A percentile compares a stretch with the other conserved stretches of the same genome.
These are phyloP conservation scores for Ennomos fuscantarius DNA, from an alignment of 2,888 invertebrate species.

Conservation along the genomic window DNA sequence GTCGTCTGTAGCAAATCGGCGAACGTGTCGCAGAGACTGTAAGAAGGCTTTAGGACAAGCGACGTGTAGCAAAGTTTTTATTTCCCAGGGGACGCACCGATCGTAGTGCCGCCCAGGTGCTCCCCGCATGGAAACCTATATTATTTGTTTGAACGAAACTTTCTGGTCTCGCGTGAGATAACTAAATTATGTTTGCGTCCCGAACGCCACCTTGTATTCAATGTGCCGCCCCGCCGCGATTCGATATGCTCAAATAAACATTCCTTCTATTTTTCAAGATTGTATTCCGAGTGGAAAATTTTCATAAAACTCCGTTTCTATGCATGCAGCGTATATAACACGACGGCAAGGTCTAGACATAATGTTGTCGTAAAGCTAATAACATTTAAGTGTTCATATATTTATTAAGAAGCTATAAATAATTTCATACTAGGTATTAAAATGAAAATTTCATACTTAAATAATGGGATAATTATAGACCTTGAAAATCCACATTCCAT, in stretches of 20 bases:
- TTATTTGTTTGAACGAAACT: conserved; percentile 84
- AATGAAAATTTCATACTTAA: conserved; percentile 42
- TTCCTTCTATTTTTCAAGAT: conserved; percentile 37
- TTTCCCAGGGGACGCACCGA: conserved; percentile 83
- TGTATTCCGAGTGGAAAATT: conserved; percentile 33
- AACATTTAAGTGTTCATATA: conserved; percentile 4
- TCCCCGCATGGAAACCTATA: conserved; percentile 81
- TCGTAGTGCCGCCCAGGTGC: conserved; percentile 82
- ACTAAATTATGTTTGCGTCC: conserved; percentile 81
- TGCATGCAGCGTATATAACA: conserved; percentile 25
- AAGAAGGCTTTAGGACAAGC: conserved; percentile 82
- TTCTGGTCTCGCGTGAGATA: conserved; percentile 81
- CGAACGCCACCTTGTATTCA: conserved; percentile 72
- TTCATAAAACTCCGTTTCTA: conserved; percentile 29
- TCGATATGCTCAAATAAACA: conserved; percentile 53
- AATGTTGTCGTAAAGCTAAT: conserved; percentile 2
- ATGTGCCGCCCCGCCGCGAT: conserved; percentile 56
- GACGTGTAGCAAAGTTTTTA: conserved; percentile 85
- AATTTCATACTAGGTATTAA: conserved; percentile 37
- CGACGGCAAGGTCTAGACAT: conserved; percentile 13
- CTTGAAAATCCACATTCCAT: too few species aligned
- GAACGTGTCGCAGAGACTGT: conserved; percentile 76
- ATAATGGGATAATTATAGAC: conserved; percentile 49
- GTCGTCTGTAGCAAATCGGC: conserved; percentile 77
- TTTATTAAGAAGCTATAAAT: conserved; percentile 18